phyloP scores from a whole-genome alignment of 2,797 vertebrate genomes.

The Crocidura indochinensis region DNA sequence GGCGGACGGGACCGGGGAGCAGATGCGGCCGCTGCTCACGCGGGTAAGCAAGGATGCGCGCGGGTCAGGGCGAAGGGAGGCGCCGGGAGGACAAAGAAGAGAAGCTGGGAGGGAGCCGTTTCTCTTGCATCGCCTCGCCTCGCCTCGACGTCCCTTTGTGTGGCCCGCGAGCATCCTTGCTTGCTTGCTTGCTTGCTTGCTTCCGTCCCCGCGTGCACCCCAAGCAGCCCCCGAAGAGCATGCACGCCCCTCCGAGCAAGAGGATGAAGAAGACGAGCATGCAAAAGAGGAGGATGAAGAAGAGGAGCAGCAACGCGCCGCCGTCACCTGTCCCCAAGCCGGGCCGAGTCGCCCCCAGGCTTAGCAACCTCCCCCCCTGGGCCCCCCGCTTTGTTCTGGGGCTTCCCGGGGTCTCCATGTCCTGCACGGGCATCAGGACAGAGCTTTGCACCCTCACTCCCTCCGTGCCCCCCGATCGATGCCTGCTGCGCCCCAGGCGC shows the following conservation, averaged over 20 bases:
- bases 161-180: constrained; percentile 40
- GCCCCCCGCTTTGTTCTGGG: constrained; percentile 74
- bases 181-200: too few relatives aligned
- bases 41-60: constrained; percentile 85
- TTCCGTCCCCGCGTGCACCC: too few relatives aligned
- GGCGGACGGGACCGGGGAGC: constrained; percentile 89
- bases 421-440: too few relatives aligned
- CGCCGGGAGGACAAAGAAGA: constrained; percentile 49
- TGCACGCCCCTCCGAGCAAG: background rate
- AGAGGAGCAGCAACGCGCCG: constrained; percentile 26
- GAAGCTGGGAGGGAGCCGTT: background rate
- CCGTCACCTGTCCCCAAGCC: constrained; percentile 71
- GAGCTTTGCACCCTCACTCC: too few relatives aligned
- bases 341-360: background rate
- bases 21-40: constrained; percentile 91
- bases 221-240: too few relatives aligned
- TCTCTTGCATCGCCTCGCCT: background rate
- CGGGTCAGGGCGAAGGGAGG: constrained; percentile 35
- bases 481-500: too few relatives aligned
- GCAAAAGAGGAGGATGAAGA: too few relatives aligned
- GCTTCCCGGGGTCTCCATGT: background rate
- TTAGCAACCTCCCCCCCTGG: background rate
- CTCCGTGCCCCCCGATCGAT: too few relatives aligned
- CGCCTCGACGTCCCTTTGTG: constrained; percentile 66
- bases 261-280: too few relatives aligned